Base-by-base conservation (phyloP, 2,797 vertebrate species). In the Anniella stebbinsi region DNA sequence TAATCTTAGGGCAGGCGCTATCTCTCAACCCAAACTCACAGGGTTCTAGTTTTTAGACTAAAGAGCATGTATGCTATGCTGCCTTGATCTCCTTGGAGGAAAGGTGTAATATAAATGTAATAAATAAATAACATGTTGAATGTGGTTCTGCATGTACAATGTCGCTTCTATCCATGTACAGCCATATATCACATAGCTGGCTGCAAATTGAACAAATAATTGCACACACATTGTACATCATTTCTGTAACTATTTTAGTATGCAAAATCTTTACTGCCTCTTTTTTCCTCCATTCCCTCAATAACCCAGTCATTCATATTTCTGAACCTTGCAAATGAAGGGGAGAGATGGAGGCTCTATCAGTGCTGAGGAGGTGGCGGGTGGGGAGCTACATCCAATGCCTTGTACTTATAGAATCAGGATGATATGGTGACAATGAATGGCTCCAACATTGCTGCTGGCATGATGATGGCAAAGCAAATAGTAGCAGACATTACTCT, bases 381-480 rank as follows among this genome's bases (percentile, higher is more conserved):
- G 15, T 3, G 33, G 1, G 5, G 28, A 30, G 11, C 23, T 48
- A 36, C 45, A 5, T 57, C 11, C 84, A 38, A 17, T 18, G 80
- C 33, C n/a, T 75, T 63, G 70, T 81, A 57, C 70, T 48, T 82
- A 73, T 82, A 83, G 21, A 54, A 54, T 54, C 72, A 77, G 38
- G 25, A 51, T 76, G 36, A 67, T 67, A 67, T 84, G 67, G 45
- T n/a, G 81, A 48, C 33, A 36, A 10, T 75, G 77, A 33, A 23
- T 45, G n/a, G 80, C 81, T 84, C 41, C 72, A 66, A 7, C 70
- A 82, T 82, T 63, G 54, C 38, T 89, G 25, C 72, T 82, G 78
- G 69, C 70, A 28, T 45, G 23, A 76, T 45, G 66, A 69, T 51
- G 33, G 28, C 17, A 87, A 60, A 15, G 80, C 80, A 60, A 69